Base-by-base conservation (phyloP, 2,797 vertebrate genomes). In the Molossus molossus region DNA sequence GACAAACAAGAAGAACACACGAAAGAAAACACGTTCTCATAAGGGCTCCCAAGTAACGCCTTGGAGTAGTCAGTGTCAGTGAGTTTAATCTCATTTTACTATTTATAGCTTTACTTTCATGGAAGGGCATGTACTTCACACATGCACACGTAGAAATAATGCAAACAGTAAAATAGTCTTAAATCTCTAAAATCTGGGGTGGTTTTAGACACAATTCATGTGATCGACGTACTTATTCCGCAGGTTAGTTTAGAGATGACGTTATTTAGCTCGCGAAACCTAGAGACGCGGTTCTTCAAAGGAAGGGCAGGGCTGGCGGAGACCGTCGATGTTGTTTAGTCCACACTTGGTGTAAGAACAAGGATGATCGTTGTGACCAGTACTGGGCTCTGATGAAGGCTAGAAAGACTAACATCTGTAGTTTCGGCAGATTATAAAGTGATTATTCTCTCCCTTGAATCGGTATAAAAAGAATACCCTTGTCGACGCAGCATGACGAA, bases 191-290 rank as follows among this genome's bases (percentile, higher is more conserved):
- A 80, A 80, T n/a, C 2, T 33, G 62, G 6, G 0, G 18, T 62
- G 18, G 18, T 57, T 86, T 88, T 55, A 83, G n/a, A 64, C 33
- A 1, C 1, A 48, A 72, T 23, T 85, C 70, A 1, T 50, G 75
- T 90, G n/a, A 85, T 88, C 87, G 25, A 3, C 3, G 33, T 37
- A 53, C 0, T 37, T 57, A 73, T 60, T 64, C 76, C 62, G 72
- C 6, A 75, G 82, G 86, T 96, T 93, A 90, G 93, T 88, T 92
- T 90, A 69, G 27, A 55, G n/a, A 5, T 60, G 15, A 77, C 67
- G 81, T 60, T 69, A 90, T 88, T 90, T 48, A 76, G 23, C 67
- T 80, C 76, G 86, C 90, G 45, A 97, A 85, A 88, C 72, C 6
- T 27, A 95, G 79, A 76, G 15, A 29, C 25, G 53, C 79, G 13